phyloP scores from a whole-genome alignment of 1,140 invertebrate genomes.

The Trichomalopsis sarcophagae region DNA sequence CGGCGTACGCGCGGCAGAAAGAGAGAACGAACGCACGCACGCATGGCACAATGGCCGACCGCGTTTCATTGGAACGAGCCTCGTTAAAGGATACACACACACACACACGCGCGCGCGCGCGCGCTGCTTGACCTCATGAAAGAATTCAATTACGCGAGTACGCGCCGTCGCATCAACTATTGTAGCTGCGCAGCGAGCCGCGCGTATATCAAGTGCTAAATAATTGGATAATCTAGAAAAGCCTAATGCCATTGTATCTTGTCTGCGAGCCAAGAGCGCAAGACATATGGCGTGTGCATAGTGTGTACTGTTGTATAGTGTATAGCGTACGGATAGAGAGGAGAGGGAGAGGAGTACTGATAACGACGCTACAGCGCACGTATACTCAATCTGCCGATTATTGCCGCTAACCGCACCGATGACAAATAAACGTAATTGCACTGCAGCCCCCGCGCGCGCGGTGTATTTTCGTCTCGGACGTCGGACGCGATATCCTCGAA shows the following conservation, averaged over 20 bases:
- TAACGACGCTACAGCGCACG: not conserved
- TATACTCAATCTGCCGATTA: conserved; percentile 48
- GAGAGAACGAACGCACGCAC: not conserved
- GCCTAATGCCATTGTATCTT: conserved; percentile 56
- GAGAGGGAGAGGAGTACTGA: conserved; percentile 3
- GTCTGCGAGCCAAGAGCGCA: conserved; percentile 37
- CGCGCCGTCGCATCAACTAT: not conserved
- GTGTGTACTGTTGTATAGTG: too few relatives aligned
- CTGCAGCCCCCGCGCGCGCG: not conserved
- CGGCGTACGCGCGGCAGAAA: too few relatives aligned
- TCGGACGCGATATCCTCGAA: not conserved
- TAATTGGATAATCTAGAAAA: conserved; percentile 62
- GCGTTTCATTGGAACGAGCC: conserved; percentile 62
- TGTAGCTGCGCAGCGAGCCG: not conserved
- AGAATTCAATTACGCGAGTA: conserved; percentile 63
- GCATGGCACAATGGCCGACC: not conserved
- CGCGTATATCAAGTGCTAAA: conserved; percentile 55
- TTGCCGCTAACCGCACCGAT: conserved; percentile 41
- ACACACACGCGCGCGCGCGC: not conserved
- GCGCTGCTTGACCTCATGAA: conserved; percentile 58
- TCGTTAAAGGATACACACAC: conserved; percentile 50
- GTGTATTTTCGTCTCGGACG: conserved; percentile 28
- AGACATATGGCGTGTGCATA: conserved; percentile 24
- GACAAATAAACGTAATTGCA: conserved; percentile 44
- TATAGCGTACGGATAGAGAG: not conserved